A percentile compares a stretch with the other conserved stretches of the same genome.
Evolutionary conservation across 1,140 invertebrate genomes (phyloP).

Genomic region (Acyrthosiphon pisum): DNA sequence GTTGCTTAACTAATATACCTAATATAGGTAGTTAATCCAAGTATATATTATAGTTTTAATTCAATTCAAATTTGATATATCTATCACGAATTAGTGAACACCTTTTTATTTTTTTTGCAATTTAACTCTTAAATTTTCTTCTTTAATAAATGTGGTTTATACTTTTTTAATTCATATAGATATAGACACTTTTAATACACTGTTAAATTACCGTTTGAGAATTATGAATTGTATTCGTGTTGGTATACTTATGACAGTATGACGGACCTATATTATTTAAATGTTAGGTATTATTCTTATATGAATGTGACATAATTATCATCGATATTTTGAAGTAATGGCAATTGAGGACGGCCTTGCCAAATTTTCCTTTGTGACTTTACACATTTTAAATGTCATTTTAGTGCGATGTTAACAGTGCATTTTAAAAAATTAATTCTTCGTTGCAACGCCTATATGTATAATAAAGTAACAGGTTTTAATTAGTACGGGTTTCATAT

Average conservation of each 20-base stretch:
- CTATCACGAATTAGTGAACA: neutral
- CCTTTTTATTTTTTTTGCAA: neutral
- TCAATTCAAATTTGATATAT: neutral
- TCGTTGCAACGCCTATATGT: neutral
- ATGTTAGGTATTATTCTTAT: neutral
- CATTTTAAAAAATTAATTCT: neutral
- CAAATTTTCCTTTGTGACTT: neutral
- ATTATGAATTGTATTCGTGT: neutral
- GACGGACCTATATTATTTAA: neutral
- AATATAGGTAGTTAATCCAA: neutral
- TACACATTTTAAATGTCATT: neutral
- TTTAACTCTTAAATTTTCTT: neutral
- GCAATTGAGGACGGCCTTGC: neutral
- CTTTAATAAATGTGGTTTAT: no score
- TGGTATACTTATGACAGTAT: no score
- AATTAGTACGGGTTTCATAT: neutral
- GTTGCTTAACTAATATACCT: neutral
- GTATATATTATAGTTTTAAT: neutral
- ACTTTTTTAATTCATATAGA: no score
- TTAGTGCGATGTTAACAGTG: neutral
- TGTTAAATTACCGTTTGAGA: neutral
- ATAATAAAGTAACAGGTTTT: slow-evolving; percentile 20
- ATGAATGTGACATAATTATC: neutral
- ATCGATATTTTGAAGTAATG: neutral
- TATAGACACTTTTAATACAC: neutral